A percentile compares a stretch with the other conserved stretches of the same genome.
phyloP scores from a whole-genome alignment of 1,140 invertebrate genomes.

The Saccostrea echinata region DNA sequence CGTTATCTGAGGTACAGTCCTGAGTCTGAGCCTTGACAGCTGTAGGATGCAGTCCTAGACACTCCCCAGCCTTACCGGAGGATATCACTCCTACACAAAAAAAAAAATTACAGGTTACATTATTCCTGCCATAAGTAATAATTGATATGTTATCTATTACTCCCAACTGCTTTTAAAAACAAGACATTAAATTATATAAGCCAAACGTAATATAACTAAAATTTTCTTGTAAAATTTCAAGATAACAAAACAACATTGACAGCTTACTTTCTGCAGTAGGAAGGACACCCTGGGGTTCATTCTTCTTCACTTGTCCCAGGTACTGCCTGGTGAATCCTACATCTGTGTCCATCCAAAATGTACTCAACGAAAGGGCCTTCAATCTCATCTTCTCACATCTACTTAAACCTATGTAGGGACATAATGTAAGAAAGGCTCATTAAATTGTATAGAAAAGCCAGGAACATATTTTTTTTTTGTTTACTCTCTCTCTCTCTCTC shows the following conservation, averaged over 20 bases:
- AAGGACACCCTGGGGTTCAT: neutral
- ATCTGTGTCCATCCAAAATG: conserved; percentile 45
- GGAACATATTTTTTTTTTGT: no score
- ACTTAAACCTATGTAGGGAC: conserved; percentile 22
- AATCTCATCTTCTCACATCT: conserved; percentile 41
- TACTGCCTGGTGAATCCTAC: neutral
- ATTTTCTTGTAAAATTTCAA: no score
- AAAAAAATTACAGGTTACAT: no score
- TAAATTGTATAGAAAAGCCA: no score
- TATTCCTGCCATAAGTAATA: no score
- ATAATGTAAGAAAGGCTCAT: neutral
- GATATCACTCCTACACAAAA: neutral
- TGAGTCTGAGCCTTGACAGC: neutral
- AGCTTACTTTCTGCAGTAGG: neutral
- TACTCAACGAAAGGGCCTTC: neutral
- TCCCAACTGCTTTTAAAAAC: no score
- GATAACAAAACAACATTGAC: no score
- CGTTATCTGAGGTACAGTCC: conserved; percentile 43
- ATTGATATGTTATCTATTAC: no score
- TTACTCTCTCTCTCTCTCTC: neutral
- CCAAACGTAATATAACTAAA: no score
- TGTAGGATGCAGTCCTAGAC: conserved; percentile 16
- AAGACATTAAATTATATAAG: no score
- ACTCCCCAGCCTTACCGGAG: conserved; percentile 23
- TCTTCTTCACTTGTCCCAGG: conserved; percentile 15